These are phyloP conservation scores for Taurulus bubalis DNA, from an alignment of 2,113 vertebrate genomes.

Conservation along the genomic window DNA sequence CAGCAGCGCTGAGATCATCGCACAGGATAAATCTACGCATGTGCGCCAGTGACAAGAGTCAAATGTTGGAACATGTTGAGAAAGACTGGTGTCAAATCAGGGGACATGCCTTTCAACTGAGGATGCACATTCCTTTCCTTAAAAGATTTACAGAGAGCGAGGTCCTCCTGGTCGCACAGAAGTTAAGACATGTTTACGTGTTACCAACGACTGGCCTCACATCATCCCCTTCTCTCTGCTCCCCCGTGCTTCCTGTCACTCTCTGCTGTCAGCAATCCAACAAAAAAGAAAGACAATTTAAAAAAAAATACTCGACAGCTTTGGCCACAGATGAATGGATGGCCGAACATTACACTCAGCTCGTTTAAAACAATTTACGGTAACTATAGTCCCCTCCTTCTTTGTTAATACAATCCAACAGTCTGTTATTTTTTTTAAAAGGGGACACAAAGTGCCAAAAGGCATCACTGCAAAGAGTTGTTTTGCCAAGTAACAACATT, in stretches of 20 bases:
- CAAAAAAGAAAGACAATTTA: constrained; percentile 1
- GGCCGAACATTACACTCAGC: constrained; percentile 11
- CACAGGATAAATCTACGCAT: constrained; percentile 28
- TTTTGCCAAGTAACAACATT: neutral
- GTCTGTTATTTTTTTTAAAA: neutral
- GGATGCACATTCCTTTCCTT: constrained; percentile 28
- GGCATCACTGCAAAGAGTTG: neutral
- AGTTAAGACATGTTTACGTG: constrained; percentile 6
- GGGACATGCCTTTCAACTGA: neutral
- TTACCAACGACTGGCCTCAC: constrained; percentile 16
- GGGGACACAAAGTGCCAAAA: neutral
- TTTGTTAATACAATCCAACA: constrained; percentile 19
- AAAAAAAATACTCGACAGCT: neutral
- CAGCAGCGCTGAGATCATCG: constrained; percentile 72
- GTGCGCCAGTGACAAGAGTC: neutral
- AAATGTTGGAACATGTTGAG: constrained; percentile 6
- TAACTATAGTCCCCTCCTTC: constrained; percentile 5
- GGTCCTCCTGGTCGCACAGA: neutral
- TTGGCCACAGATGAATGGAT: constrained; percentile 33
- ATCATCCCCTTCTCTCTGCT: neutral
- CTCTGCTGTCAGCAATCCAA: constrained; percentile 28
- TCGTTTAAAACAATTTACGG: constrained; percentile 27
- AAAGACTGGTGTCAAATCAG: neutral
- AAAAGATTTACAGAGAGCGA: neutral
- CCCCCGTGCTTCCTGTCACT: constrained; percentile 39